Base-by-base conservation (phyloP, 1,140 invertebrate species). In the Drosophila quadrilineata region DNA sequence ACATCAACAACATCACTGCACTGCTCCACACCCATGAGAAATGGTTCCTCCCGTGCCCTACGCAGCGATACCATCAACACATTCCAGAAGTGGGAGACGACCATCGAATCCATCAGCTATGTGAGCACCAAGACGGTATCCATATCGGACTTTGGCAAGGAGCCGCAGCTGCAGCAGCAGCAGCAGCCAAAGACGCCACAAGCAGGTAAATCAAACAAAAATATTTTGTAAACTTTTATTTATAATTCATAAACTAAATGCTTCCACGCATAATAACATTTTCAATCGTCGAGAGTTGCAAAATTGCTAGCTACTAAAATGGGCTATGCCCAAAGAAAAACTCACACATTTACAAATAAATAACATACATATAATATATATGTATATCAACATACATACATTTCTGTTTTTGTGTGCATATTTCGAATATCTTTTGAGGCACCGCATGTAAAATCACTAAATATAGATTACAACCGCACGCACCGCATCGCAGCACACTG, bases 381-480 rank as follows among this genome's bases (percentile, higher is more conserved):
- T 52, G 14, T 53, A 6, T 56, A 9, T 65, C n/a, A n/a, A n/a
- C n/a, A n/a, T n/a, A n/a, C n/a, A n/a, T n/a, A n/a, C n/a, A 29
- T 49, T 36, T 17, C 22, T 33, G 26, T 22, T 10, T 19, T 2
- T 29, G 50, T 33, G 10, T n/a, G 35, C 77, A 82, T 84, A 71
- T 73, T 84, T 82, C 59, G 65, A 84, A 84, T 85, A 84, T 77
- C 79, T 77, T 68, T 84, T 71, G 57, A 71, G 77, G 65, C 67
- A 85, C 79, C 79, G 79, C 79, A 85, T 85, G 79, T 85, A 85
- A 85, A 85, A 77, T 85, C 79, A 85, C 79, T 85, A 85, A 85
- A 85, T 85, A 85, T 85, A 85, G 79, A 85, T 85, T 85, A 85
- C 79, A 85, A 64, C 77, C 77, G 74, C 77, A 75, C 75, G 75